Conservation (phyloP, 2,113 vertebrate species). For the zebrafish (Danio rerio) region DNA sequence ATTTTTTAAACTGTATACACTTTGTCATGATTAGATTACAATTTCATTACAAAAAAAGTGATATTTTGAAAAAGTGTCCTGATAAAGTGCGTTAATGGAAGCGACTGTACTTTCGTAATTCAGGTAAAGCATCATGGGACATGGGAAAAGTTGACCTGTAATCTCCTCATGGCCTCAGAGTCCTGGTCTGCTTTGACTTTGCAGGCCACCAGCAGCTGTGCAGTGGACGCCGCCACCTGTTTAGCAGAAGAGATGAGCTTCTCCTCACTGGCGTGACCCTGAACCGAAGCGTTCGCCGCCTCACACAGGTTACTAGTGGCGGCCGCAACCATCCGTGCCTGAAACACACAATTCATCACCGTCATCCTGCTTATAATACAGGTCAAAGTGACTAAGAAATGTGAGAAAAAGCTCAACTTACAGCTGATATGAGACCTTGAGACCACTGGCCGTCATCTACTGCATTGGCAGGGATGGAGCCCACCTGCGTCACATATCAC, state of each 20-base stretch:
- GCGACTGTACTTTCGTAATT: no score
- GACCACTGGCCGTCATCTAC: conserved; percentile 98
- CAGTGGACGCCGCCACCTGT: conserved; percentile 96
- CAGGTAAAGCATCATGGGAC: no score
- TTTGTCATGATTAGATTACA: no score
- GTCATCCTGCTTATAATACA: not conserved
- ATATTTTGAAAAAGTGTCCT: no score
- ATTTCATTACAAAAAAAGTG: no score
- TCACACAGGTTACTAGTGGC: conserved; percentile 97
- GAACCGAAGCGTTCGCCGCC: conserved; percentile 95
- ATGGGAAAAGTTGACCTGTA: conserved; percentile 86
- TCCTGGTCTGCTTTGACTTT: conserved; percentile 98
- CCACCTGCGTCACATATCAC: conserved; percentile 80
- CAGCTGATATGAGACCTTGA: conserved; percentile 97
- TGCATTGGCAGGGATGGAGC: conserved; percentile 93
- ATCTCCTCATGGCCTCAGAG: conserved; percentile 95
- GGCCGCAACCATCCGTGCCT: conserved; percentile 97
- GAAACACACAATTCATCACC: not conserved
- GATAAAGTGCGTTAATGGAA: no score
- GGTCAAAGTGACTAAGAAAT: not conserved
- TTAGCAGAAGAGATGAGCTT: conserved; percentile 98
- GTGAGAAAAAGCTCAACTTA: conserved; percentile 74
- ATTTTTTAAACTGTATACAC: no score
- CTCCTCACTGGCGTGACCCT: conserved; percentile 97
- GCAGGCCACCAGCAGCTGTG: conserved; percentile 96